A percentile compares a stretch with the other conserved stretches of the same genome.
Conservation (phyloP, 2,797 vertebrate genomes). For the Sternotherus odoratus region DNA sequence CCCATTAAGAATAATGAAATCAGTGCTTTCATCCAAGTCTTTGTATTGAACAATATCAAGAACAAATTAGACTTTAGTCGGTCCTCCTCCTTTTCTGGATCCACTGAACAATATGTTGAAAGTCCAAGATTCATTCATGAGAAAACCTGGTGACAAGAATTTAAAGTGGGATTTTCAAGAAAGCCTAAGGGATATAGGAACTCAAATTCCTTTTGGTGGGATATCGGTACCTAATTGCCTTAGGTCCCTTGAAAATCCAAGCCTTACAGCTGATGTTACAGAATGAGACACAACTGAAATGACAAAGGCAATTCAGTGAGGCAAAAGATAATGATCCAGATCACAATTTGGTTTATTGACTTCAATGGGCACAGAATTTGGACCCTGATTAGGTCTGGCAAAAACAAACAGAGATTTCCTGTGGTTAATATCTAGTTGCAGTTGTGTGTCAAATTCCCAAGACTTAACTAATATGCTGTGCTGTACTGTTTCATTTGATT, state of each 20-base stretch:
- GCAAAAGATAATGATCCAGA: neutral
- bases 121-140: neutral
- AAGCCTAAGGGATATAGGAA: neutral
- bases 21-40: neutral
- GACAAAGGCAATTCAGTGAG: neutral
- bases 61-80: neutral
- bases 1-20: neutral
- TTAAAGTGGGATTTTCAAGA: neutral
- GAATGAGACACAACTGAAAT: neutral
- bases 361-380: neutral
- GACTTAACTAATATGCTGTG: neutral
- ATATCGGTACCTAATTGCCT: neutral
- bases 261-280: neutral
- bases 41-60: neutral
- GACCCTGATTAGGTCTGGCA: neutral
- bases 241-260: neutral
- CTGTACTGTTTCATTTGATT: fast-evolving
- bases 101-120: neutral
- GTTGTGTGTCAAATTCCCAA: neutral
- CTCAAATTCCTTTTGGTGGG: neutral
- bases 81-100: neutral
- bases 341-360: neutral
- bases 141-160: neutral
- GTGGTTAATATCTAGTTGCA: neutral
- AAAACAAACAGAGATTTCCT: neutral